Percentiles rank a stretch among this genome's conserved stretches.
These are phyloP conservation scores for Heliconius himera DNA, from an alignment of 1,140 invertebrate species.

Conservation along the genomic window DNA sequence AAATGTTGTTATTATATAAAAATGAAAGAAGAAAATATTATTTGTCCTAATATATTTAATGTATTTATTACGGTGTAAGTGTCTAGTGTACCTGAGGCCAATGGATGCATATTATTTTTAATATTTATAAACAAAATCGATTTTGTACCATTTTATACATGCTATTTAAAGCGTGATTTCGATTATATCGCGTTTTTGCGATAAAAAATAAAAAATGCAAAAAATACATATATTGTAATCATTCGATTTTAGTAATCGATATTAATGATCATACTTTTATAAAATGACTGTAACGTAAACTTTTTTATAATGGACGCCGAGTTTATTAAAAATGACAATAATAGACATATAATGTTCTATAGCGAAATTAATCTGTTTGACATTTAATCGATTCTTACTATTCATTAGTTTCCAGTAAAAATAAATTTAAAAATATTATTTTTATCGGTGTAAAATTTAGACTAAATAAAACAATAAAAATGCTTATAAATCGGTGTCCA, in stretches of 20 bases:
- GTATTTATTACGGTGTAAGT: conserved; percentile 25
- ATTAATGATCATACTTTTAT: not conserved
- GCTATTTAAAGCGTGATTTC: conserved; percentile 11
- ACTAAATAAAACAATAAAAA: not conserved
- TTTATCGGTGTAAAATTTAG: not conserved
- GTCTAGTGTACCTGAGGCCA: conserved; percentile 38
- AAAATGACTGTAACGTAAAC: not conserved
- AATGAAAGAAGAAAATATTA: not conserved
- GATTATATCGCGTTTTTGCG: conserved; percentile 3
- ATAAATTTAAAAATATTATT: not conserved
- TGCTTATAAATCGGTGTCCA: not conserved
- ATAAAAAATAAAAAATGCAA: not conserved
- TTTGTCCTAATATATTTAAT: conserved; percentile 17
- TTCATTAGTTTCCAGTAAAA: not conserved
- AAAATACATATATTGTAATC: not conserved
- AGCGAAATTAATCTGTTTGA: not conserved
- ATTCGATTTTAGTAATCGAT: not conserved
- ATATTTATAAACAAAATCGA: conserved; percentile 1
- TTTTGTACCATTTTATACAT: conserved; percentile 1
- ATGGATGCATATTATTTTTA: conserved; percentile 23
- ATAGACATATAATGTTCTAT: not conserved
- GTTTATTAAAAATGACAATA: not conserved
- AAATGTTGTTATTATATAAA: not conserved
- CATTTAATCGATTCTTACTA: not conserved
- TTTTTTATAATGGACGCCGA: not conserved